phyloP scores from a whole-genome alignment of 2,888 invertebrate genomes.

The Caenorhabditis zanzibari region DNA sequence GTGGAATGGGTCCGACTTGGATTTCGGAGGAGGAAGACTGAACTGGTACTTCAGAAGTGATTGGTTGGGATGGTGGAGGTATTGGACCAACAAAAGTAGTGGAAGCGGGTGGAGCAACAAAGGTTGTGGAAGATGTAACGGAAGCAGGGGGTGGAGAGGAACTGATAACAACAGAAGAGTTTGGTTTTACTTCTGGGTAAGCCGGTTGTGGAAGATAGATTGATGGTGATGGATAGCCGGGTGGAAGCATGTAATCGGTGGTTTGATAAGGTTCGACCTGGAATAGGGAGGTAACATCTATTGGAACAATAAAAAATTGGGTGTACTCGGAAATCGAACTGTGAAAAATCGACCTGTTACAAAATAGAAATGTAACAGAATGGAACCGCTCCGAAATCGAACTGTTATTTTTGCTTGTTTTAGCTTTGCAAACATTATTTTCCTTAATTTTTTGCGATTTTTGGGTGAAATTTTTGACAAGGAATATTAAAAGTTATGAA shows the following conservation, averaged over 20 bases:
- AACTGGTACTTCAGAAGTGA: neutral
- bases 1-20: neutral
- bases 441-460: too few relatives aligned
- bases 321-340: too few relatives aligned
- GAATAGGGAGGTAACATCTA: neutral
- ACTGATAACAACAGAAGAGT: constrained; percentile 30
- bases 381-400: too few relatives aligned
- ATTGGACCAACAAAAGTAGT: constrained; percentile 29
- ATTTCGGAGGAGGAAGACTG: neutral
- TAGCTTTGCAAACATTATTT: too few relatives aligned
- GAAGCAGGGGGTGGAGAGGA: constrained; percentile 27
- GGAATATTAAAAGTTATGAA: too few relatives aligned
- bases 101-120: constrained; percentile 12
- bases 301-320: too few relatives aligned
- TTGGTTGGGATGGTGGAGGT: constrained; percentile 25
- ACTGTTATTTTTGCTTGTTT: too few relatives aligned
- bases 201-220: constrained; percentile 40
- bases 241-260: constrained; percentile 36
- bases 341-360: too few relatives aligned
- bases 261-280: constrained; percentile 57
- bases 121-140: constrained; percentile 17
- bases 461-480: too few relatives aligned
- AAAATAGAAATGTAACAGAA: too few relatives aligned
- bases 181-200: constrained; percentile 50
- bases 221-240: constrained; percentile 27